Conservation (phyloP, 2,888 invertebrate species). For the Nemapogon koenigi region DNA sequence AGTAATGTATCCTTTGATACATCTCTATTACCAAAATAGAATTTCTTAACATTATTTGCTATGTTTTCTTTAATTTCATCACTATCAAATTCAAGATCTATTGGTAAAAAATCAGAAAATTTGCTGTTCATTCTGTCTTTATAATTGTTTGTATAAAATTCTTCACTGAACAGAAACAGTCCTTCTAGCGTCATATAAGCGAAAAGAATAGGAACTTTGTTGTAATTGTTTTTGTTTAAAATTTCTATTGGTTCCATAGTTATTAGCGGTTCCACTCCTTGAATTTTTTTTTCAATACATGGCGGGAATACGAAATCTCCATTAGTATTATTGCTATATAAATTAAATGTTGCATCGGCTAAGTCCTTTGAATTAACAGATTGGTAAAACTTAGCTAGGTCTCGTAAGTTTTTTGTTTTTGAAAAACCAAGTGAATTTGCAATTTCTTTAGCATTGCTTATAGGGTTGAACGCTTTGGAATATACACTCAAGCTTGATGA, state of each 20-base stretch:
- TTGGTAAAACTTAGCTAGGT: constrained; percentile 19
- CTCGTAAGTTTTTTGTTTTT: constrained; percentile 12
- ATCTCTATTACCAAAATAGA: constrained; percentile 4
- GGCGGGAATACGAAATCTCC: constrained; percentile 27
- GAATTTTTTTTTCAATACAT: constrained; percentile 21
- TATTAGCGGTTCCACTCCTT: constrained; percentile 18
- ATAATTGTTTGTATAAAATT: constrained; percentile 6
- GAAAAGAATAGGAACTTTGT: constrained; percentile 6
- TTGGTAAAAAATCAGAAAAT: constrained; percentile 4
- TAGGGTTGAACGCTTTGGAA: neutral
- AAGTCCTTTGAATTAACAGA: constrained; percentile 18
- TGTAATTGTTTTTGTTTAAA: neutral
- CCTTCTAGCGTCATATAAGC: constrained; percentile 2
- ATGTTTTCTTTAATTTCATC: constrained; percentile 2
- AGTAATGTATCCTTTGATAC: constrained; percentile 2
- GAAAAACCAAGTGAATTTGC: neutral
- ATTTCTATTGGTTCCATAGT: constrained; percentile 16
- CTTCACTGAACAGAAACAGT: constrained; percentile 4
- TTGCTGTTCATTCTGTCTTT: constrained; percentile 4
- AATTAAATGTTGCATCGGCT: constrained; percentile 19
- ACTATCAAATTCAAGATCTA: constrained; percentile 4
- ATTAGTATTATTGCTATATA: constrained; percentile 21
- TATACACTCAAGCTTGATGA: neutral
- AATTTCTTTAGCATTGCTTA: neutral
- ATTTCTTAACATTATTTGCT: constrained; percentile 2